Percentiles rank a stretch among this genome's conserved stretches.
Conservation (phyloP, 2,888 invertebrate species). For the Apotomis betuletana region DNA sequence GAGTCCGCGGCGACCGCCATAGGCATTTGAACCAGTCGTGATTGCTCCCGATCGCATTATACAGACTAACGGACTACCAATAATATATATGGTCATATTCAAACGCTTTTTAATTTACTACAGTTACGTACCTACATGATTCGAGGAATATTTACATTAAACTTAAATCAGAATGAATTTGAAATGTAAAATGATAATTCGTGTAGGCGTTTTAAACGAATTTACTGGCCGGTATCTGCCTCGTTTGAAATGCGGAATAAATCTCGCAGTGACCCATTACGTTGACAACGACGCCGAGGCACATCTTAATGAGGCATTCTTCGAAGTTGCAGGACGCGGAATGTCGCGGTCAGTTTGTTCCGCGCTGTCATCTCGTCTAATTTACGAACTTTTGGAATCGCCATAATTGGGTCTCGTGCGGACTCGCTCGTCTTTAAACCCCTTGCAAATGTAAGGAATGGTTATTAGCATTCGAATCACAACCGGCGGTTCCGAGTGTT, state of each 20-base stretch:
- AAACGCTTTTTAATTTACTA: slow-evolving; percentile 1
- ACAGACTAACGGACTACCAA: slow-evolving; percentile 28
- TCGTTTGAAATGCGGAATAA: slow-evolving; percentile 38
- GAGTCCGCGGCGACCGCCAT: slow-evolving; percentile 36
- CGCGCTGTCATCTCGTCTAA: slow-evolving; percentile 57
- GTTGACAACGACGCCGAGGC: slow-evolving; percentile 45
- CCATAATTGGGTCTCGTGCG: slow-evolving; percentile 51
- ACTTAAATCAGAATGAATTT: slow-evolving; percentile 14
- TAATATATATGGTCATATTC: slow-evolving; percentile 17
- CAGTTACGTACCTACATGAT: background rate
- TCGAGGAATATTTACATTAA: slow-evolving; percentile 19
- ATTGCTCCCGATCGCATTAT: slow-evolving; percentile 36
- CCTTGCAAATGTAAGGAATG: slow-evolving; percentile 37
- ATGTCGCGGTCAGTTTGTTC: slow-evolving; percentile 56
- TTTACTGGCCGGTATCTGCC: slow-evolving; percentile 21
- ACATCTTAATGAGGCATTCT: slow-evolving; percentile 53
- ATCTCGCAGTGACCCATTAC: slow-evolving; percentile 40
- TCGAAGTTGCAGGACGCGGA: slow-evolving; percentile 46
- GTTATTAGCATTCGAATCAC: slow-evolving; percentile 36
- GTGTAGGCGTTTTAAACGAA: slow-evolving; percentile 27
- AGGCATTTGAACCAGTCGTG: slow-evolving; percentile 37
- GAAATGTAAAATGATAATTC: slow-evolving; percentile 22
- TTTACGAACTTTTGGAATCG: slow-evolving; percentile 61
- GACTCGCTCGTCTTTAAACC: slow-evolving; percentile 54
- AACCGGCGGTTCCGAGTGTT: slow-evolving; percentile 17